These are phyloP conservation scores for Clarias fuscus DNA, from an alignment of 2,797 vertebrate genomes.

Conservation along the genomic window DNA sequence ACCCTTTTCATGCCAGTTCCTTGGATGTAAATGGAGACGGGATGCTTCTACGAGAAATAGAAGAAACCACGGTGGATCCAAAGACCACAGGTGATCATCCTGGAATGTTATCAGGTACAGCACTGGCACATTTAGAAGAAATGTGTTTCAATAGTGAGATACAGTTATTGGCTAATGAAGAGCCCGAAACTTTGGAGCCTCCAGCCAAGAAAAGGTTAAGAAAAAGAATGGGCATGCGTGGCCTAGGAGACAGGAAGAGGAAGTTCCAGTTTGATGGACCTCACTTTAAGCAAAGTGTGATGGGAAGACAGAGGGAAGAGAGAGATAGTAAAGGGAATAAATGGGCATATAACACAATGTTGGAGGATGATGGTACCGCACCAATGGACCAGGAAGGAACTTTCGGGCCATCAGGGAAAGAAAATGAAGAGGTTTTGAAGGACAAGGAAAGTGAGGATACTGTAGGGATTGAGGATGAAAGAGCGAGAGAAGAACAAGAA, in stretches of 20 bases:
- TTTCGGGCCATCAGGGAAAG: neutral
- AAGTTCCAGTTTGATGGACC: slow-evolving; percentile 48
- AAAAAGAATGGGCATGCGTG: slow-evolving; percentile 71
- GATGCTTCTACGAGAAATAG: neutral
- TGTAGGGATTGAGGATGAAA: neutral
- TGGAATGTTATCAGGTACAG: slow-evolving; percentile 7
- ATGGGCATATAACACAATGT: neutral
- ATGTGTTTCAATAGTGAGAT: neutral
- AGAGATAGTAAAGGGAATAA: neutral
- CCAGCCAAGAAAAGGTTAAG: slow-evolving; percentile 58
- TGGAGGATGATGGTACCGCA: slow-evolving; percentile 17
- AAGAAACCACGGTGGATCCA: neutral
- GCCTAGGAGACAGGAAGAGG: slow-evolving; percentile 64
- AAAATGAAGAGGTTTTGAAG: neutral
- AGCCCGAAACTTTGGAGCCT: slow-evolving; percentile 6
- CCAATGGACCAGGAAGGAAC: slow-evolving; percentile 28
- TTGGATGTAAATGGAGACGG: neutral
- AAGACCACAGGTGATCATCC: neutral
- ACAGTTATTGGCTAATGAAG: neutral
- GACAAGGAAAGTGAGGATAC: neutral
- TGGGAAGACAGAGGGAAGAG: slow-evolving; percentile 31
- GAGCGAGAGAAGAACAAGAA: neutral
- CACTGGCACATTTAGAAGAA: slow-evolving; percentile 1
- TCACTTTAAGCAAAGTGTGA: neutral
- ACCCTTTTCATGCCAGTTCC: neutral